A percentile compares a stretch with the other conserved stretches of the same genome.
Conservation (phyloP, 2,797 vertebrate genomes). For the Hyperoplus immaculatus region DNA sequence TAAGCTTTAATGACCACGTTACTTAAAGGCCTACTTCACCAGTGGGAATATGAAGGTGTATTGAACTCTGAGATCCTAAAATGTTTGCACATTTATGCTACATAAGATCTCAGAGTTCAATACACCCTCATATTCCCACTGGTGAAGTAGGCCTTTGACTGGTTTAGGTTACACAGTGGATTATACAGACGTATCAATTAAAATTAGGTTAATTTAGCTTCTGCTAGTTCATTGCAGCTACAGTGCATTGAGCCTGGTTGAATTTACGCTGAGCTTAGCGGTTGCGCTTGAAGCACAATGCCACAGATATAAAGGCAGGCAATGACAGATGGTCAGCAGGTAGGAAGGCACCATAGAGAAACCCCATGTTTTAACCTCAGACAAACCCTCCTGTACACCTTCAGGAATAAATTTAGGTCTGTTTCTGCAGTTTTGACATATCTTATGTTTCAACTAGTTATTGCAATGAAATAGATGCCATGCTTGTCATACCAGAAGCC, state of each 20-base stretch:
- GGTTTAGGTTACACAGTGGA: no score
- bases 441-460: neutral
- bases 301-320: slow-evolving; percentile 16
- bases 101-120: no score
- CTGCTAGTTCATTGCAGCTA: slow-evolving; percentile 5
- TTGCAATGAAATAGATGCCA: neutral
- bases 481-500: neutral
- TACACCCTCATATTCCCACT: no score
- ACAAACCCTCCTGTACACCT: slow-evolving; percentile 19
- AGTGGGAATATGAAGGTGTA: no score
- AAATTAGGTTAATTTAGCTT: slow-evolving; percentile 25
- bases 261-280: slow-evolving; percentile 41
- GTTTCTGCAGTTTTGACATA: slow-evolving; percentile 9
- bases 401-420: slow-evolving; percentile 1
- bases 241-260: slow-evolving; percentile 18
- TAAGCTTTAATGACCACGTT: neutral
- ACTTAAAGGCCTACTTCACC: no score
- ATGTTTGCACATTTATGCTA: no score
- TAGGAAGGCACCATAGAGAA: slow-evolving; percentile 33
- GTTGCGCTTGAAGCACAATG: slow-evolving; percentile 20
- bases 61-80: no score
- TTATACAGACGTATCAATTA: no score
- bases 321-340: slow-evolving; percentile 61
- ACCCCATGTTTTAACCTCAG: slow-evolving; percentile 40
- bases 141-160: no score